Conservation (phyloP, 1,140 invertebrate genomes). For the Seison nebaliae region DNA sequence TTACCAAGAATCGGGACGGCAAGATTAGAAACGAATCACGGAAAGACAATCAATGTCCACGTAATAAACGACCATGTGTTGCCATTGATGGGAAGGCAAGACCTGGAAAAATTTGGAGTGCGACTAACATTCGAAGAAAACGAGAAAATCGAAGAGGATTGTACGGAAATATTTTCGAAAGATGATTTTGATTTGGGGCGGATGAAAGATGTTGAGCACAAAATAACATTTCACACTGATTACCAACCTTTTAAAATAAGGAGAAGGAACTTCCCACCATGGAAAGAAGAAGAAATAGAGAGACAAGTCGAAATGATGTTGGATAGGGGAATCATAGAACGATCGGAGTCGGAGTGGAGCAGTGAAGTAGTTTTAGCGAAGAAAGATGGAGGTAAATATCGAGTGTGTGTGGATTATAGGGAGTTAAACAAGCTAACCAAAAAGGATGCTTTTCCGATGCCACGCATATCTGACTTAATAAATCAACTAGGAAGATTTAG, state of each 20-base stretch:
- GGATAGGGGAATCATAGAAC: constrained; percentile 14
- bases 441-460: constrained; percentile 11
- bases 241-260: not conserved
- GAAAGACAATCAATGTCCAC: too few species aligned
- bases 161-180: too few species aligned
- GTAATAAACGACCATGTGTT: too few species aligned
- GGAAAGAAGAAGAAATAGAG: not conserved
- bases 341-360: constrained; percentile 1
- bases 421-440: constrained; percentile 14
- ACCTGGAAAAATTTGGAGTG: too few species aligned
- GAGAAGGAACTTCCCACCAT: not conserved
- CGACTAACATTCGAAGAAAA: too few species aligned
- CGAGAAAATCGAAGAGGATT: too few species aligned
- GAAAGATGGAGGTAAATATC: constrained; percentile 2
- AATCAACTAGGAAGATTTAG: too few species aligned
- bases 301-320: not conserved
- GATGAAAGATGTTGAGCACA: too few species aligned
- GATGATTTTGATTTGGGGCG: too few species aligned
- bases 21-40: too few species aligned
- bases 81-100: too few species aligned
- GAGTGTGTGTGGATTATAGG: constrained; percentile 4
- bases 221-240: not conserved
- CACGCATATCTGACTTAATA: constrained; percentile 13
- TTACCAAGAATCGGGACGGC: too few species aligned
- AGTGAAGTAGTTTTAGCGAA: constrained; percentile 3